Conservation (phyloP, 2,888 invertebrate species). For the Eulithis prunata region DNA sequence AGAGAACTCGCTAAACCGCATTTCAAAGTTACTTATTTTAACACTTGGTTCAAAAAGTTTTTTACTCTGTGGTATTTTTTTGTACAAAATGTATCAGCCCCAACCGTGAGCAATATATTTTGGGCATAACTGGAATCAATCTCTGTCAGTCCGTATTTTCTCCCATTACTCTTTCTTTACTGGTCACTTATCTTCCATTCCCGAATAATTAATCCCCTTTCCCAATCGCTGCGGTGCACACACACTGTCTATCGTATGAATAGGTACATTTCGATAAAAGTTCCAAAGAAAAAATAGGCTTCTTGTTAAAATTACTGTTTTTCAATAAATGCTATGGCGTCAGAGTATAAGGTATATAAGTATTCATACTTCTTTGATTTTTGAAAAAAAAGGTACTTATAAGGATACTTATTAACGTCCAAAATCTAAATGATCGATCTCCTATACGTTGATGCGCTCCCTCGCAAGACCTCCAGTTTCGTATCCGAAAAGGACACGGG, state of each 20-base stretch:
- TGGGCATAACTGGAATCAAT: conserved; percentile 44
- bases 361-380: too few relatives aligned
- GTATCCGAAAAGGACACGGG: conserved; percentile 35
- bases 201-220: conserved; percentile 43
- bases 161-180: conserved; percentile 43
- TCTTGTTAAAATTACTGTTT: too few relatives aligned
- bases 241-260: conserved; percentile 26
- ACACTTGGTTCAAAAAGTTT: not conserved
- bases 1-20: too few relatives aligned
- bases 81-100: conserved; percentile 14
- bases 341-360: not conserved
- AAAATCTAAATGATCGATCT: not conserved
- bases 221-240: conserved; percentile 31
- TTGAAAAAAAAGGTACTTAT: too few relatives aligned
- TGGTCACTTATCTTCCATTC: conserved; percentile 45
- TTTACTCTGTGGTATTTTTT: conserved; percentile 5
- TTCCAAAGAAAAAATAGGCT: too few relatives aligned
- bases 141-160: conserved; percentile 42
- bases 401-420: not conserved
- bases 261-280: not conserved
- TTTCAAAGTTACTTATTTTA: too few relatives aligned
- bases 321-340: not conserved
- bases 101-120: conserved; percentile 38
- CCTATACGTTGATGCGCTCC: not conserved
- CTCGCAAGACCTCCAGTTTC: conserved; percentile 33